Percentiles rank a stretch among this genome's conserved stretches.
Evolutionary conservation across 2,888 invertebrate genomes (phyloP).

Genomic region (Agrochola lota): DNA sequence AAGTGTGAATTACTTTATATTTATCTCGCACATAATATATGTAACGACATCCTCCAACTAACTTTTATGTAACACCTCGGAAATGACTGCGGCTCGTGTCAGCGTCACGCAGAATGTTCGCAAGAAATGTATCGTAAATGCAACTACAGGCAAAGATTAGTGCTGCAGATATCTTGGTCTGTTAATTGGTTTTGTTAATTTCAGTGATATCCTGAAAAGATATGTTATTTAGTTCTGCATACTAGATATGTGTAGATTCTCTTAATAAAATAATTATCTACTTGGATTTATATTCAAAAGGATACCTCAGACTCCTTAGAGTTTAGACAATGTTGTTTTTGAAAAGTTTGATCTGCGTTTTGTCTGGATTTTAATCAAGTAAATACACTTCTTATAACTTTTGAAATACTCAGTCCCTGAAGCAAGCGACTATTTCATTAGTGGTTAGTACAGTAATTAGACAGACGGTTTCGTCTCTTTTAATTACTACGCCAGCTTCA

Average conservation of each 20-base stretch:
- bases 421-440: slow-evolving; percentile 22
- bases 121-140: slow-evolving; percentile 58
- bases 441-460: slow-evolving; percentile 38
- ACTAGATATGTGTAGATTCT: background rate
- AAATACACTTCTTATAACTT: background rate
- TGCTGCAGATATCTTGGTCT: slow-evolving; percentile 18
- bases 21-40: slow-evolving; percentile 23
- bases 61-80: slow-evolving; percentile 62
- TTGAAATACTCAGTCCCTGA: slow-evolving; percentile 12
- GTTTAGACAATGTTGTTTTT: background rate
- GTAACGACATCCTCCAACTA: slow-evolving; percentile 25
- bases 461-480: slow-evolving; percentile 36
- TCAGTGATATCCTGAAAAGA: background rate
- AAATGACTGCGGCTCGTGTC: slow-evolving; percentile 52
- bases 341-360: background rate
- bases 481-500: slow-evolving; percentile 55
- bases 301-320: too few species aligned
- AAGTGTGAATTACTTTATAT: slow-evolving; percentile 42
- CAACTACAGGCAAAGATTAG: slow-evolving; percentile 52
- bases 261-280: background rate
- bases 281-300: background rate
- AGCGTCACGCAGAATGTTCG: slow-evolving; percentile 44
- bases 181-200: background rate
- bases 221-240: background rate
- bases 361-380: background rate